Conservation (phyloP, 2,888 invertebrate species). For the Atethmia centrago region DNA sequence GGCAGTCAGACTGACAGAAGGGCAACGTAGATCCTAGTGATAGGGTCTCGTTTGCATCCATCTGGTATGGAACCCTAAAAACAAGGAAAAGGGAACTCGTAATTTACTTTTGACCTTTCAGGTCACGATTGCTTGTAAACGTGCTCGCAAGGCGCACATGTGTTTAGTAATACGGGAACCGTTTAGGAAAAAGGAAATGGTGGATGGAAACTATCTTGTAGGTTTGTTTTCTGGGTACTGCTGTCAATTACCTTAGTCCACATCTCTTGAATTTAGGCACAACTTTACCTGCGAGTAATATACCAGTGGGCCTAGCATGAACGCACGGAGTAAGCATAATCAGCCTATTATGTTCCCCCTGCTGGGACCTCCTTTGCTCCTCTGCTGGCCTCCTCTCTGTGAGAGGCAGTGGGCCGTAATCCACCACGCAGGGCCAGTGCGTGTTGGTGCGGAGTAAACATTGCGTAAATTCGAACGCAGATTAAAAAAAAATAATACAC, state of each 20-base stretch:
- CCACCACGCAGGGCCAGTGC: no score
- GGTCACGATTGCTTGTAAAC: constrained; percentile 37
- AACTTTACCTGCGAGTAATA: background rate
- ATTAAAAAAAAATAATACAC: no score
- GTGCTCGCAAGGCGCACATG: constrained; percentile 32
- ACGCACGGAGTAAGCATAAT: no score
- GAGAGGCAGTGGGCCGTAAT: no score
- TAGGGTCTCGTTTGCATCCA: background rate
- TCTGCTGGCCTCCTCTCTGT: no score
- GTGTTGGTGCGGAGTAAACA: no score
- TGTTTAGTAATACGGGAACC: constrained; percentile 28
- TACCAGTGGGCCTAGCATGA: no score
- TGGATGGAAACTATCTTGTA: background rate
- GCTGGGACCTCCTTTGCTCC: no score
- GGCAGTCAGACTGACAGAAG: no score
- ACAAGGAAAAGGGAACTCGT: constrained; percentile 33
- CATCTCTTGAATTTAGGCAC: background rate
- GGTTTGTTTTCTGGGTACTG: background rate
- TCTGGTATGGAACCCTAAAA: constrained; percentile 1
- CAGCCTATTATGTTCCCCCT: no score
- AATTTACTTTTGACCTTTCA: constrained; percentile 61
- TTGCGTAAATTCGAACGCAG: no score
- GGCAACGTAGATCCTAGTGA: background rate
- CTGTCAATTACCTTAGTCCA: constrained; percentile 4
- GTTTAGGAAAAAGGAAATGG: constrained; percentile 13